Percentiles rank a stretch among this genome's conserved stretches.
phyloP scores from a whole-genome alignment of 2,888 invertebrate genomes.

The Orchesella flavescens region DNA sequence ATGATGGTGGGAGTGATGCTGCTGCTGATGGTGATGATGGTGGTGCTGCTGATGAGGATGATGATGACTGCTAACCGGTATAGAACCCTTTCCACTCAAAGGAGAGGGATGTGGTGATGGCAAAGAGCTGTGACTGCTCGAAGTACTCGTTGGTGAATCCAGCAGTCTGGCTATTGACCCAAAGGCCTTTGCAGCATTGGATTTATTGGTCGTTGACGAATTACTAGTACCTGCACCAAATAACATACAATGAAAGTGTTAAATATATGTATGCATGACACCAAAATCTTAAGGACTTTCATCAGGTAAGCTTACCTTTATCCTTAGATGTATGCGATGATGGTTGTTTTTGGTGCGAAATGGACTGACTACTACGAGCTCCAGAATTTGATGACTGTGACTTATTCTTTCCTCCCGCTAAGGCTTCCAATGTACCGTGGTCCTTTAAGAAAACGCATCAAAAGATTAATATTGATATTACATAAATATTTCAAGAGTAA shows the following conservation, averaged over 20 bases:
- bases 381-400: neutral
- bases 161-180: conserved; percentile 72
- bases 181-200: conserved; percentile 64
- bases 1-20: conserved; percentile 10
- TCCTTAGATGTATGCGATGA: conserved; percentile 46
- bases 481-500: too few species aligned
- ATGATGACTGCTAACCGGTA: conserved; percentile 44
- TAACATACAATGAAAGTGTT: too few species aligned
- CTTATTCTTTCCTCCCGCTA: neutral
- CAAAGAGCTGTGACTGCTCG: conserved; percentile 43
- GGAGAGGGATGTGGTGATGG: conserved; percentile 76
- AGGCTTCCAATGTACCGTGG: conserved; percentile 18
- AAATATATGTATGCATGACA: too few species aligned
- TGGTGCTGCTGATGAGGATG: conserved; percentile 53
- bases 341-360: conserved; percentile 20
- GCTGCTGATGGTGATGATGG: conserved; percentile 41
- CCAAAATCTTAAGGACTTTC: too few species aligned
- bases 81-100: neutral
- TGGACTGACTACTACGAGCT: neutral
- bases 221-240: neutral
- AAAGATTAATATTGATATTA: neutral
- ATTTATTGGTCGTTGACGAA: conserved; percentile 30
- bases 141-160: conserved; percentile 67
- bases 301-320: conserved; percentile 59
- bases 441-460: conserved; percentile 4